Percentiles rank a stretch among this genome's conserved stretches.
Conservation (phyloP, 1,140 invertebrate species). For the Rhagoletis pomonella region DNA sequence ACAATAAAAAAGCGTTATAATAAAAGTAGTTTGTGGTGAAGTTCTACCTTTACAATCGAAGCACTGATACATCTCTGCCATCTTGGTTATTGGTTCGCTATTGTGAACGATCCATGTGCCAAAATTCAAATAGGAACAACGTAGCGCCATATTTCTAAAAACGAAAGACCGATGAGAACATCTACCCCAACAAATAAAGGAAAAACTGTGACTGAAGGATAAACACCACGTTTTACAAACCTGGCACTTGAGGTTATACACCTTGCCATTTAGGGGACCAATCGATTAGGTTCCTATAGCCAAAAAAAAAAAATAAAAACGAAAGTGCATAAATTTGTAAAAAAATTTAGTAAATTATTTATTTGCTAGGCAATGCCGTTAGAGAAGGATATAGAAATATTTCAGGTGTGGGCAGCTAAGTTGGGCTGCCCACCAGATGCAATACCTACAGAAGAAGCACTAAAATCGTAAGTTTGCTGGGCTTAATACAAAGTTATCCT, state of each 20-base stretch:
- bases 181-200: too few species aligned
- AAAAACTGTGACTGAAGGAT: too few species aligned
- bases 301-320: too few species aligned
- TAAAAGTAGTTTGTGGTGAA: too few species aligned
- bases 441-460: slow-evolving; percentile 64
- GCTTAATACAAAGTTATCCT: neutral
- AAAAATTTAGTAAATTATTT: neutral
- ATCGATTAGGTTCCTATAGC: too few species aligned
- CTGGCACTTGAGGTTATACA: too few species aligned
- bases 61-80: neutral
- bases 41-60: too few species aligned
- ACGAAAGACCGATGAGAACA: too few species aligned
- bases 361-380: slow-evolving; percentile 25
- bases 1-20: too few species aligned
- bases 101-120: neutral
- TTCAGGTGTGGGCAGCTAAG: slow-evolving; percentile 65
- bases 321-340: neutral
- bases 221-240: too few species aligned
- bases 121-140: neutral
- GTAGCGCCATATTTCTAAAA: neutral
- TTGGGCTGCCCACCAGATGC: slow-evolving; percentile 64
- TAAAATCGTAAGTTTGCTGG: slow-evolving; percentile 63
- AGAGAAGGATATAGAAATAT: slow-evolving; percentile 61
- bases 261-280: too few species aligned
- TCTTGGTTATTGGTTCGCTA: neutral